Base-by-base conservation (phyloP, 1,140 invertebrate species). In the Oncopodura yosiiana region DNA sequence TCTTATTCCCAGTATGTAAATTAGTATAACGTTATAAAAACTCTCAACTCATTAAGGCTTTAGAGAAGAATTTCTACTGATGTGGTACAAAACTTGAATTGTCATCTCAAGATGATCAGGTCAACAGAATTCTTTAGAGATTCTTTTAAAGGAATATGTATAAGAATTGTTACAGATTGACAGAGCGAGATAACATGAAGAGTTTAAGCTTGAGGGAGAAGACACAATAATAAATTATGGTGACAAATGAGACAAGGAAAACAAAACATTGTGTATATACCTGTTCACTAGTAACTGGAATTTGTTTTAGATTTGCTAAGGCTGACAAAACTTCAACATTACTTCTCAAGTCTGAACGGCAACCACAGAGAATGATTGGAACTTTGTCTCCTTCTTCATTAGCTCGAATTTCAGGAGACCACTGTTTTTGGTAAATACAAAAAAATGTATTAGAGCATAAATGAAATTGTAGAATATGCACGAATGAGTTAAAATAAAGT, bases 371-470 rank as follows among this genome's bases (percentile, higher is more conserved):
- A 37, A 82, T 72, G 18, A 82, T 74, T 0, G 80, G 79, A 6
- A 76, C 70, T 51, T 74, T 71, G 0, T 76, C 75, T 53, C 78
- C 80, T n/a, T n/a, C n/a, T n/a, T n/a, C n/a, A 58, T 83, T 79
- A n/a, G 77, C 76, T 43, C 77, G 73, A 3, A 83, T 77, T 68
- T 82, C 81, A 56, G 76, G 76, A 66, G 77, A 79, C 80, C 81
- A 83, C 77, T 79, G 70, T 1, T 69, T 56, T 39, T 2, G 30
- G n/a, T 41, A 29, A n/a, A 43, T 14, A 38, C 32, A 16, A 14
- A 19, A 38, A 37, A 36, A 37, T 29, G 37, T 38, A 4, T n/a
- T 19, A n/a, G 19, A 38, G 34, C 4, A 11, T 18, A 18, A 30
- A 30, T n/a, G 29, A 3, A 16, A 24, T 48, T 32, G 19, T 18